Evolutionary conservation across 2,888 invertebrate genomes (phyloP), one percentile per base, ranked within the genome.

Genomic region (Eupithecia abbreviata): DNA sequence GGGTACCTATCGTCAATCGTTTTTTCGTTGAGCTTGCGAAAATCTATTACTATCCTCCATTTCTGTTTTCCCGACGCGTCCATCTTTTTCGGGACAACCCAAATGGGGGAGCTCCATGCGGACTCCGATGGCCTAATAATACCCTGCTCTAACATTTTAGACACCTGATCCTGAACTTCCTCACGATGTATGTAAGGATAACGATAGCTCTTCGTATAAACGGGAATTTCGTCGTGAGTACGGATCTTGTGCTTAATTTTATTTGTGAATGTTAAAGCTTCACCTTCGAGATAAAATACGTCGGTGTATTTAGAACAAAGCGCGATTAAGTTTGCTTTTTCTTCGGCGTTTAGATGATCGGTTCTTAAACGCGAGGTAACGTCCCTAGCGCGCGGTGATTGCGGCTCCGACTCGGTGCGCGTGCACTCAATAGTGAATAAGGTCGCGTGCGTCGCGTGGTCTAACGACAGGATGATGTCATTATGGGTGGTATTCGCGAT

Each of bases 1-100:
- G n/a, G 62, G 30, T 62, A 62, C 9, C 30, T 30, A 10, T 62
- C 62, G 30, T 62, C 62, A 9, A 62, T 18, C 3, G 62, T 62
- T 9, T 62, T 62, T 18, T 62, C 62, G 18, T 62, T 30, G 10
- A 62, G 3, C 9, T 62, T 62, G 18, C 80, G 67, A 82, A 72
- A 69, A 80, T 81, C 4, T 7, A 62, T 10, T 18, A 62, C 62
- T 10, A 62, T 7, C 6, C 62, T 18, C 62, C 47, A 47, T 47
- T 47, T 47, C 3, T 42, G 42, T 66, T 51, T 70, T 51, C 70
- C 70, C 4, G 70, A 70, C 18, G 70, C 70, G 41, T 70, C 51
- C 5, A 51, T 30, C 51, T 70, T 70, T 70, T 67, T 67, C 45
- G 62, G 65, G 15, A 62, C 65, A 41, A 71, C 18, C 70, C 71